phyloP scores from a whole-genome alignment of 2,888 invertebrate species.

The Sinhomidia bicolor region DNA sequence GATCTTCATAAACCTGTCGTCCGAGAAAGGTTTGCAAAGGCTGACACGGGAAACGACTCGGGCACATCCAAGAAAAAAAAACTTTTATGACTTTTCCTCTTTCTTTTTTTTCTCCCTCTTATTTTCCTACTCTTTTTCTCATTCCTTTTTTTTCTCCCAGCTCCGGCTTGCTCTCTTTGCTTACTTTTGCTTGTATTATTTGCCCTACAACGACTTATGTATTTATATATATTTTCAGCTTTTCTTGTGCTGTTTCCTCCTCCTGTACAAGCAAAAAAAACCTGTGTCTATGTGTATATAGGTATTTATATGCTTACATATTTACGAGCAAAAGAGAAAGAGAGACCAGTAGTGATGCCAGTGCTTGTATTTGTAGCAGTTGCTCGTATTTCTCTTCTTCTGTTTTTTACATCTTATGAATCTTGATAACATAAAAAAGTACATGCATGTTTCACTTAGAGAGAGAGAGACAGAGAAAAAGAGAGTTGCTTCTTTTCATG shows the following conservation, averaged over 20 bases:
- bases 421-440: constrained; percentile 61
- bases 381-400: constrained; percentile 57
- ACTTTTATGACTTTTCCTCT: constrained; percentile 79
- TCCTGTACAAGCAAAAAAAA: constrained; percentile 4
- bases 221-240: constrained; percentile 30
- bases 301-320: not conserved
- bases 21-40: constrained; percentile 78
- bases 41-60: constrained; percentile 79
- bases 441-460: constrained; percentile 50
- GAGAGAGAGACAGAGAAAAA: not conserved
- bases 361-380: too few species aligned
- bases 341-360: too few species aligned
- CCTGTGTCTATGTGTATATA: not conserved
- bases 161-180: too few species aligned
- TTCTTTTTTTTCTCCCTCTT: constrained; percentile 57
- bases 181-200: constrained; percentile 59
- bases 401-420: constrained; percentile 67
- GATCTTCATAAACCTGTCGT: constrained; percentile 80
- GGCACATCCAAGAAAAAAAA: constrained; percentile 78
- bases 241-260: constrained; percentile 6
- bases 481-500: constrained; percentile 55
- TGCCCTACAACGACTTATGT: constrained; percentile 57
- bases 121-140: constrained; percentile 55
- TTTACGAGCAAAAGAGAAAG: not conserved
- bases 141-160: constrained; percentile 59